Evolutionary conservation across 2,888 invertebrate genomes (phyloP).

Genomic region (Cantharis lateralis): DNA sequence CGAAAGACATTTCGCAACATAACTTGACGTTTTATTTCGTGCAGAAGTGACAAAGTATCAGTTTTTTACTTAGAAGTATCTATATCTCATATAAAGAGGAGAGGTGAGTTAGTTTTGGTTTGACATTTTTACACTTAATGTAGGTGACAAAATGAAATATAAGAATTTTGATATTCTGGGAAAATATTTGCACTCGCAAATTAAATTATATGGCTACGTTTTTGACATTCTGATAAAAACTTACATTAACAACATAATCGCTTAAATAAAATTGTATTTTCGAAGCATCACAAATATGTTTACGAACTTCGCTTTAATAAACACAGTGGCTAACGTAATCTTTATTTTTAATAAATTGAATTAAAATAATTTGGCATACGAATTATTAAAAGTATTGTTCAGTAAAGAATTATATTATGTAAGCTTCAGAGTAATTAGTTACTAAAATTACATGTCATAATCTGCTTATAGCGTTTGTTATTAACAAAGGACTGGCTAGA

Average conservation of each 20-base stretch:
- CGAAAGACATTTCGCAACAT: neutral
- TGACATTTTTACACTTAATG: neutral
- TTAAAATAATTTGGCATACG: neutral
- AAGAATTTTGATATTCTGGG: neutral
- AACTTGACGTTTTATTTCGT: neutral
- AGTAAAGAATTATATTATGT: neutral
- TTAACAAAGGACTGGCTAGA: constrained; percentile 18
- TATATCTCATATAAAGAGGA: neutral
- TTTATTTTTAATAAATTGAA: too few species aligned
- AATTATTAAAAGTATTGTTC: neutral
- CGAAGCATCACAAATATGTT: neutral
- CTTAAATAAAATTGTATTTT: neutral
- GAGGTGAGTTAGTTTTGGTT: neutral
- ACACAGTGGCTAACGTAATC: neutral
- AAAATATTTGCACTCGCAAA: neutral
- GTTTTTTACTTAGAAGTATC: neutral
- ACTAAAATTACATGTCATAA: constrained; percentile 18
- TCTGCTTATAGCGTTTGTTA: constrained; percentile 15
- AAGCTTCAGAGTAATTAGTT: neutral
- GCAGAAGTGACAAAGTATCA: neutral
- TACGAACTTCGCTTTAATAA: neutral
- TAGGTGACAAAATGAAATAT: neutral
- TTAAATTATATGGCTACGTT: neutral
- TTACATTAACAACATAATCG: neutral
- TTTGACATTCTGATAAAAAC: neutral